Evolutionary conservation across 2,113 vertebrate genomes (phyloP).

Genomic region (Malurus elegans): DNA sequence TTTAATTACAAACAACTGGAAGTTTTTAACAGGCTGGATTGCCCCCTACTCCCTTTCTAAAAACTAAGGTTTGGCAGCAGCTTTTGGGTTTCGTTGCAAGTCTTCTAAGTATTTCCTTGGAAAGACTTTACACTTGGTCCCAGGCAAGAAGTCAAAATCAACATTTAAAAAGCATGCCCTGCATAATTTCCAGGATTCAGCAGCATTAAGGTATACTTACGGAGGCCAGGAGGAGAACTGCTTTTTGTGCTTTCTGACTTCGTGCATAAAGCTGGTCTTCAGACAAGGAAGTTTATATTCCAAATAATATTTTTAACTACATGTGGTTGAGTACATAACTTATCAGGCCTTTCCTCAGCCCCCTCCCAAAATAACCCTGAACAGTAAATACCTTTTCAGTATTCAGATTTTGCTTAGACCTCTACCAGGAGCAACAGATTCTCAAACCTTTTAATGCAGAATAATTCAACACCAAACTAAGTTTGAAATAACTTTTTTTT

Average conservation of each 20-base stretch:
- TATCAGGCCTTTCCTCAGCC: conserved; percentile 6
- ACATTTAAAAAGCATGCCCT: conserved; percentile 61
- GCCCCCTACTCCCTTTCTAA: conserved; percentile 34
- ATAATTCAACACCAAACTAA: not conserved
- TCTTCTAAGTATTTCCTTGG: conserved; percentile 75
- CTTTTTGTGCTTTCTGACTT: conserved; percentile 47
- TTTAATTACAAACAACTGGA: conserved; percentile 62
- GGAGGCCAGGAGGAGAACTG: conserved; percentile 24
- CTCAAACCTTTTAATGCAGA: not conserved
- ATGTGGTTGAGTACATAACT: not conserved
- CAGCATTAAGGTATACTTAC: conserved; percentile 28
- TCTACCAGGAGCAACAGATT: not conserved
- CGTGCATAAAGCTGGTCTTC: conserved; percentile 9
- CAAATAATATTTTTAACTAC: conserved; percentile 58
- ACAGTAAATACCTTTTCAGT: not conserved
- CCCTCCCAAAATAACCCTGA: conserved; percentile 14
- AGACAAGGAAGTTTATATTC: conserved; percentile 60
- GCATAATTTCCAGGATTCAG: conserved; percentile 62
- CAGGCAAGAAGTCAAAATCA: conserved; percentile 73
- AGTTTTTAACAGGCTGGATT: conserved; percentile 57
- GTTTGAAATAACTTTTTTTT: not conserved
- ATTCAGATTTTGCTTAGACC: not conserved
- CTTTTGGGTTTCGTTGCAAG: conserved; percentile 54
- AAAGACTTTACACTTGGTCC: conserved; percentile 70
- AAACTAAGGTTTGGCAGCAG: conserved; percentile 54